A percentile compares a stretch with the other conserved stretches of the same genome.
Evolutionary conservation across 2,797 vertebrate genomes (phyloP).

Genomic region (Mormyrus hasselquistii): DNA sequence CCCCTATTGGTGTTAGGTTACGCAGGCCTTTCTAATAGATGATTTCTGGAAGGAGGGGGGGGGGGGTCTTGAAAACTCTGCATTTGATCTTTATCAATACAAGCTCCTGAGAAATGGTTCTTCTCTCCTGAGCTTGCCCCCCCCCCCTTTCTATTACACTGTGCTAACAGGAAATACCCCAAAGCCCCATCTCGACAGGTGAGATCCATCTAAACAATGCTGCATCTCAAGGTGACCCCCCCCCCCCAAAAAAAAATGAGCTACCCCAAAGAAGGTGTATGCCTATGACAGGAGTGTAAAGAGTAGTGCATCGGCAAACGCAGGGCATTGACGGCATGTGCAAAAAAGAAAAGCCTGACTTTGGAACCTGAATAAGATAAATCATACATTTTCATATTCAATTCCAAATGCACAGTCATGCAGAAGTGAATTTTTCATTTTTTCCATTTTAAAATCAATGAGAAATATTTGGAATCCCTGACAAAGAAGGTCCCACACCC

Average conservation of each 20-base stretch:
- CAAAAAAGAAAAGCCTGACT: conserved; percentile 27
- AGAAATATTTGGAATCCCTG: background rate
- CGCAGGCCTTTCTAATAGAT: conserved; percentile 58
- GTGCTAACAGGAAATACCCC: conserved; percentile 40
- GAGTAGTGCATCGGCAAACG: conserved; percentile 8
- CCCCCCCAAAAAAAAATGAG: background rate
- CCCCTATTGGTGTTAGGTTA: conserved; percentile 65
- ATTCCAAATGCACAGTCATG: background rate
- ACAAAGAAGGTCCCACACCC: background rate
- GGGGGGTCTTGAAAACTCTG: conserved; percentile 32
- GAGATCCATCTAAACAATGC: conserved; percentile 30
- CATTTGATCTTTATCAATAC: conserved; percentile 51
- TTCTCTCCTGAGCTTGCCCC: conserved; percentile 45
- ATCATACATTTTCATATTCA: background rate
- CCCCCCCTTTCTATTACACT: conserved; percentile 22
- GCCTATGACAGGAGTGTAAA: conserved; percentile 21
- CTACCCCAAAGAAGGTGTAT: background rate
- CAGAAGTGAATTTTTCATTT: background rate
- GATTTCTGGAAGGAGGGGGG: conserved; percentile 47
- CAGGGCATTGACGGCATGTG: background rate
- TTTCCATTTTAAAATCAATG: background rate
- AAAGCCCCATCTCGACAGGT: conserved; percentile 29
- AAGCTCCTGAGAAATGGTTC: conserved; percentile 40
- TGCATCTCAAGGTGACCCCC: background rate
- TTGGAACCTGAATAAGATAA: conserved; percentile 23